Evolutionary conservation across 2,888 invertebrate species (phyloP).

Genomic region (Steinernema carpocapsae): DNA sequence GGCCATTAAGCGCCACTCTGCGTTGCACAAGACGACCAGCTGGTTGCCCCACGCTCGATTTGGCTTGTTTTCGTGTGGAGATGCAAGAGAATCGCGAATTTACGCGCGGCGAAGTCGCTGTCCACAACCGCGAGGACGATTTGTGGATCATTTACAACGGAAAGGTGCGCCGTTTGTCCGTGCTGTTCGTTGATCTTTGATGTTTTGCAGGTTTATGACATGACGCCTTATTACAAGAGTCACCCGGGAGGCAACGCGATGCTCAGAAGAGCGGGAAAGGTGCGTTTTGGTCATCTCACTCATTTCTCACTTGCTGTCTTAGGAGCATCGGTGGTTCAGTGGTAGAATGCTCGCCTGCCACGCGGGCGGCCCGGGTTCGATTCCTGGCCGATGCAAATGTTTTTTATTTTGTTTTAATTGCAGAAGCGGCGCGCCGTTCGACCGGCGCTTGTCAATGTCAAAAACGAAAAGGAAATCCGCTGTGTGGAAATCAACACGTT

Average conservation of each 20-base stretch:
- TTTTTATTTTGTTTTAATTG: too few species aligned
- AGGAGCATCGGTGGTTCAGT: conserved; percentile 40
- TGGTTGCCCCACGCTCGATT: too few species aligned
- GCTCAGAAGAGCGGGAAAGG: conserved; percentile 53
- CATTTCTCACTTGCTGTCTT: too few species aligned
- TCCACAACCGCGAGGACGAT: conserved; percentile 3
- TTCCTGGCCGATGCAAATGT: conserved; percentile 41
- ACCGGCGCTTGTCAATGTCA: too few species aligned
- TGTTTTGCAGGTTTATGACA: conserved; percentile 49
- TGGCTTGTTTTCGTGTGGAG: too few species aligned
- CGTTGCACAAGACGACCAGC: too few species aligned
- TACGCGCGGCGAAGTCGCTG: conserved; percentile 6
- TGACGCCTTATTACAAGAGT: conserved; percentile 50
- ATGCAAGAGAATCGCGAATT: conserved; percentile 39
- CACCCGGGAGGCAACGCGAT: conserved; percentile 57
- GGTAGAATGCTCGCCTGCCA: conserved; percentile 44
- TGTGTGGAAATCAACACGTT: too few species aligned
- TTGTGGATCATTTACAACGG: conserved; percentile 22
- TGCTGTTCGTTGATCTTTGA: neutral
- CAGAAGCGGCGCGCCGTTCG: too few species aligned
- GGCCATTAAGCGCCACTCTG: too few species aligned
- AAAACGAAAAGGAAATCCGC: too few species aligned
- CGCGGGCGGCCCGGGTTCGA: conserved; percentile 43
- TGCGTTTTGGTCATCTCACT: conserved; percentile 4
- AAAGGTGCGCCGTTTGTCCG: neutral